Percentiles rank a stretch among this genome's conserved stretches.
Conservation (phyloP, 1,140 invertebrate genomes). For the Macrobrachium nipponense region DNA sequence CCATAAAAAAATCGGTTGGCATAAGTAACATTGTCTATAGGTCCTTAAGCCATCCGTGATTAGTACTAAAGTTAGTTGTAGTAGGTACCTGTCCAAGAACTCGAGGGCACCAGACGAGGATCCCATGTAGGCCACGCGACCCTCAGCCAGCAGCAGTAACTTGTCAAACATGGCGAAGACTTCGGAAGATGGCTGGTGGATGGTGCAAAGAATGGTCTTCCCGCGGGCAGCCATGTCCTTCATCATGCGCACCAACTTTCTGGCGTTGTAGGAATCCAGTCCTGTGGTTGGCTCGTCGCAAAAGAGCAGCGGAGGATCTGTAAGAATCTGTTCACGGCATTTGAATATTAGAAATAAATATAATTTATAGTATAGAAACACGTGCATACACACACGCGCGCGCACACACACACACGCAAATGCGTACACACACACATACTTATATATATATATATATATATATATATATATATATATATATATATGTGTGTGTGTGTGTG, state of each 20-base stretch:
- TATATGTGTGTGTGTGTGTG: too few relatives aligned
- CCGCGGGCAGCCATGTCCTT: slow-evolving; percentile 75
- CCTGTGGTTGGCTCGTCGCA: slow-evolving; percentile 76
- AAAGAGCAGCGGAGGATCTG: slow-evolving; percentile 73
- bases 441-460: too few relatives aligned
- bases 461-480: too few relatives aligned
- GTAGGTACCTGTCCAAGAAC: slow-evolving; percentile 69
- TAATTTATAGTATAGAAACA: too few relatives aligned
- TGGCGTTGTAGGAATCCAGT: slow-evolving; percentile 74
- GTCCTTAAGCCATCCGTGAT: too few relatives aligned
- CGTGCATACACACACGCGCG: too few relatives aligned
- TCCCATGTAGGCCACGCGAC: slow-evolving; percentile 85
- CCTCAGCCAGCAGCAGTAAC: slow-evolving; percentile 81
- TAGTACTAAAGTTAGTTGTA: neutral
- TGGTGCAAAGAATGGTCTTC: slow-evolving; percentile 84
- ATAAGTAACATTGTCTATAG: too few relatives aligned
- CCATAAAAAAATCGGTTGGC: too few relatives aligned
- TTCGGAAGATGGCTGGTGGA: slow-evolving; percentile 89
- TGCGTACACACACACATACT: too few relatives aligned
- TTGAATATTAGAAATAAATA: neutral
- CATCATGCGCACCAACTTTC: slow-evolving; percentile 74
- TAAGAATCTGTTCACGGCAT: slow-evolving; percentile 69
- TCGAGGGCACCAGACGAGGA: slow-evolving; percentile 67
- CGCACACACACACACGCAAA: too few relatives aligned
- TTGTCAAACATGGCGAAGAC: slow-evolving; percentile 85